These are phyloP conservation scores for Tuta absoluta DNA, from an alignment of 2,888 invertebrate genomes.

Conservation along the genomic window DNA sequence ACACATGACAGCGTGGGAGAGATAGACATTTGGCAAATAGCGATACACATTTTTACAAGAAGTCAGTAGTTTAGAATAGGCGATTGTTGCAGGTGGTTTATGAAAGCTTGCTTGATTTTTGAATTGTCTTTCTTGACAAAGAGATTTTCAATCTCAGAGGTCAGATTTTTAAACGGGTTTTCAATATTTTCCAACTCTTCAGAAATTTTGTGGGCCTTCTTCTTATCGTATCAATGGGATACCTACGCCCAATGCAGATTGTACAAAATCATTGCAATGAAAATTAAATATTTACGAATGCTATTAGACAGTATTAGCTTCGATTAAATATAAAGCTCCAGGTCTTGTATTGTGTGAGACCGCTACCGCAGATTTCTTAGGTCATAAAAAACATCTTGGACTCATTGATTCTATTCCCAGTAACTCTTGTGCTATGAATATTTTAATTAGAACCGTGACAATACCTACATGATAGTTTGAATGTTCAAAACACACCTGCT, in stretches of 20 bases:
- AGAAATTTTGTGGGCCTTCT: too few relatives aligned
- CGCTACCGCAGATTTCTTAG: conserved; percentile 47
- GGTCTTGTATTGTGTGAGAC: conserved; percentile 28
- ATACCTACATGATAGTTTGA: background rate
- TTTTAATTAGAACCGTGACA: conserved; percentile 38
- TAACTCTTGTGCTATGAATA: conserved; percentile 36
- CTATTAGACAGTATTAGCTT: conserved; percentile 12
- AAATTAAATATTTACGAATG: conserved; percentile 11
- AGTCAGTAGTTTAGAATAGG: background rate
- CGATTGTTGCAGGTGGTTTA: background rate
- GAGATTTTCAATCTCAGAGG: too few relatives aligned
- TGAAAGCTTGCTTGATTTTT: background rate
- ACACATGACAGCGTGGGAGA: conserved; percentile 72
- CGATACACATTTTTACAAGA: background rate
- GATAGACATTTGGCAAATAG: conserved; percentile 32
- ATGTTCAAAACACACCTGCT: too few relatives aligned
- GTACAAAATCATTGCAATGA: too few relatives aligned
- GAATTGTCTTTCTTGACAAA: background rate
- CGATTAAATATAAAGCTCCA: conserved; percentile 8
- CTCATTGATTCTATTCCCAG: conserved; percentile 58
- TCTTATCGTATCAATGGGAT: too few relatives aligned
- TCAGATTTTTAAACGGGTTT: too few relatives aligned
- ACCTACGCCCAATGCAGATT: too few relatives aligned
- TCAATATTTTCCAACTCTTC: too few relatives aligned
- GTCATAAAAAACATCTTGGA: conserved; percentile 49